Evolutionary conservation across 2,888 invertebrate species (phyloP).

Genomic region (Sarcophaga subvicina): DNA sequence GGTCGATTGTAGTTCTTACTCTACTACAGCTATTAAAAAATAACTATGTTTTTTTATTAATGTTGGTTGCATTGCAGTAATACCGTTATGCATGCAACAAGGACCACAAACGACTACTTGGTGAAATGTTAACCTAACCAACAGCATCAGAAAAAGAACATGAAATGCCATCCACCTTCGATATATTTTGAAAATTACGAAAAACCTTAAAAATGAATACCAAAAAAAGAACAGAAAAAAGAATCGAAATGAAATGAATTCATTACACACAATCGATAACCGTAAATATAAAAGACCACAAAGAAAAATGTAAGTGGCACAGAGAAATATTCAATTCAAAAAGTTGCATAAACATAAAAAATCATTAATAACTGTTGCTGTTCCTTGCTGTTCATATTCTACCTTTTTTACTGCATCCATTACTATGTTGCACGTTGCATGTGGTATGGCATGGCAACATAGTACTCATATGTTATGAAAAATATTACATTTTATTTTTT

Average conservation of each 20-base stretch:
- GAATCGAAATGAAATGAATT: slow-evolving; percentile 49
- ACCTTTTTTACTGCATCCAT: too few species aligned
- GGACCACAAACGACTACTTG: slow-evolving; percentile 25
- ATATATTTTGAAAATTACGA: not conserved
- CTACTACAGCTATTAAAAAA: slow-evolving; percentile 4
- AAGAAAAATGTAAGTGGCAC: slow-evolving; percentile 40
- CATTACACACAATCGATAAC: slow-evolving; percentile 61
- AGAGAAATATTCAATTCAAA: slow-evolving; percentile 53
- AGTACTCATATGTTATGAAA: slow-evolving; percentile 42
- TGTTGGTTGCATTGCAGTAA: slow-evolving; percentile 4
- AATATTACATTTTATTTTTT: not conserved
- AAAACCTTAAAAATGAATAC: not conserved
- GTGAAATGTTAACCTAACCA: slow-evolving; percentile 15
- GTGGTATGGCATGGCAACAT: slow-evolving; percentile 52
- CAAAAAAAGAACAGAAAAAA: slow-evolving; percentile 27
- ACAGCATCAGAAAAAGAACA: not conserved
- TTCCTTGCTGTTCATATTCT: not conserved
- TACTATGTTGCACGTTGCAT: slow-evolving; percentile 50
- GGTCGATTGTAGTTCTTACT: not conserved
- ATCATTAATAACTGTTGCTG: slow-evolving; percentile 37
- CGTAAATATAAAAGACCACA: slow-evolving; percentile 56
- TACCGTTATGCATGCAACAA: slow-evolving; percentile 35
- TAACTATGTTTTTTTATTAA: slow-evolving; percentile 26
- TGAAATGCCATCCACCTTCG: too few species aligned
- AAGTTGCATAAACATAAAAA: slow-evolving; percentile 13